These are phyloP conservation scores for Bradynema listronoti DNA, from an alignment of 1,140 invertebrate genomes.

Conservation along the genomic window DNA sequence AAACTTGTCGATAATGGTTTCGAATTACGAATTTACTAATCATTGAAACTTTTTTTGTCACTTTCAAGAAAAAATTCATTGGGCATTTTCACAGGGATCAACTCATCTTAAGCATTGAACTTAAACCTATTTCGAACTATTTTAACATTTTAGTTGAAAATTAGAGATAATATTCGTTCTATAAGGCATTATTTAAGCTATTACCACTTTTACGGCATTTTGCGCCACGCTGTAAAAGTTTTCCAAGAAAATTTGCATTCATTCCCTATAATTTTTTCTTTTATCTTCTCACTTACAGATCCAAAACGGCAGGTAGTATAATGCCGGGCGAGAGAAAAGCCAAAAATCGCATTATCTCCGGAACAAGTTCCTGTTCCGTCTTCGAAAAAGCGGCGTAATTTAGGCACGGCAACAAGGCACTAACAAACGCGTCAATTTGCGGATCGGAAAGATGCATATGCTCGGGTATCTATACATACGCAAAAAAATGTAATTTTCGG, in stretches of 20 bases:
- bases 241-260: not conserved
- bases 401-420: slow-evolving; percentile 66
- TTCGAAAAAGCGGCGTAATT: slow-evolving; percentile 73
- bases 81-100: no score
- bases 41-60: no score
- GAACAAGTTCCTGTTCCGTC: slow-evolving; percentile 64
- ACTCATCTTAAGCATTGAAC: no score
- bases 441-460: slow-evolving; percentile 70
- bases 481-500: not conserved
- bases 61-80: no score
- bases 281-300: slow-evolving; percentile 62
- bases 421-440: slow-evolving; percentile 77
- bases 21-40: no score
- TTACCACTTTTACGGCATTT: no score
- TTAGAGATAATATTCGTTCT: no score
- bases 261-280: not conserved
- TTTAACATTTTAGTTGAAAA: no score
- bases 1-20: no score
- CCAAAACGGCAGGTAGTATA: slow-evolving; percentile 74
- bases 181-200: no score
- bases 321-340: slow-evolving; percentile 73
- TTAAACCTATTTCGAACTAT: no score
- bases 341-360: slow-evolving; percentile 69
- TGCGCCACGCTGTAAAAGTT: no score
- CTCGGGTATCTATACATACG: slow-evolving; percentile 67